Conservation (phyloP, 2,113 vertebrate species). For the Pelobates fuscus region DNA sequence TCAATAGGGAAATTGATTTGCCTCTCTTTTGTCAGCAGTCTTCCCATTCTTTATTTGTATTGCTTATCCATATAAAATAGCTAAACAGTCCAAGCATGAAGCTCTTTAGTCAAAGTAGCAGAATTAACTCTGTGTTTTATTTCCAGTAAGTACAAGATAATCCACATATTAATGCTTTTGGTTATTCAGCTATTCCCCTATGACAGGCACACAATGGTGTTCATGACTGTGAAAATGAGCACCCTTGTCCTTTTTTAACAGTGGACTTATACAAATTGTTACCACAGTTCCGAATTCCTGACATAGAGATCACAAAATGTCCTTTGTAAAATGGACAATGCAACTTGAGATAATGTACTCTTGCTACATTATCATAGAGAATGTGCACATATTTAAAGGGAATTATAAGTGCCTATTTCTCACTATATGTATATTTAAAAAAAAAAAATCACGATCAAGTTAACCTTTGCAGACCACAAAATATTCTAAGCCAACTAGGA, state of each 20-base stretch:
- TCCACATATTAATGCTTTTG: conserved; percentile 42
- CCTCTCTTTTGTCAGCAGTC: conserved; percentile 35
- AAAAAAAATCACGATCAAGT: too few relatives aligned
- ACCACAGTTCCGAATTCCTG: conserved; percentile 13
- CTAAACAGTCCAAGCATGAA: conserved; percentile 28
- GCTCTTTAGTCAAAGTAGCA: conserved; percentile 2
- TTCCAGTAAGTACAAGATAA: conserved; percentile 25
- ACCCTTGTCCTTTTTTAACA: background rate
- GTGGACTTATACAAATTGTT: background rate
- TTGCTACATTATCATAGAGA: too few relatives aligned
- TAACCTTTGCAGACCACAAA: too few relatives aligned
- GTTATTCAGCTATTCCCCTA: conserved; percentile 29
- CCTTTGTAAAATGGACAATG: background rate
- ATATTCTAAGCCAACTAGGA: too few relatives aligned
- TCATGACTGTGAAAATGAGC: background rate
- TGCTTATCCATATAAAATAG: conserved; percentile 36
- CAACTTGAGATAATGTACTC: background rate
- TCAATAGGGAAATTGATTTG: background rate
- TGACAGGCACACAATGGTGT: conserved; percentile 26
- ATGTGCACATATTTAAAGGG: too few relatives aligned
- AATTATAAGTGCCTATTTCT: too few relatives aligned
- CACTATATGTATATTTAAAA: too few relatives aligned
- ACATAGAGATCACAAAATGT: background rate
- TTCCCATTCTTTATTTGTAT: conserved; percentile 4
- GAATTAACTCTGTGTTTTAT: conserved; percentile 24